phyloP scores from a whole-genome alignment of 1,140 invertebrate species.

The Asbolus verrucosus region DNA sequence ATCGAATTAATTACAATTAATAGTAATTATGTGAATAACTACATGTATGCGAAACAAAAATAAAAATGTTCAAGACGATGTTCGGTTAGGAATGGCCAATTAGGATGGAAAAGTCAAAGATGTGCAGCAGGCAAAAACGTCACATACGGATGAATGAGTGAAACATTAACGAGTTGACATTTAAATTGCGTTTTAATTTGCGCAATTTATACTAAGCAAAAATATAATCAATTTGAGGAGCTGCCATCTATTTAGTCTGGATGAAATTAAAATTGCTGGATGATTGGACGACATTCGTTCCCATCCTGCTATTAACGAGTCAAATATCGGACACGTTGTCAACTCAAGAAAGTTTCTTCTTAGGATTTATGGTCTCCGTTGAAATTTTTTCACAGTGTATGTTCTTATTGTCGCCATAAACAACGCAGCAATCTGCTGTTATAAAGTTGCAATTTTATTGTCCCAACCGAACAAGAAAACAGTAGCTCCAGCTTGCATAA shows the following conservation, averaged over 20 bases:
- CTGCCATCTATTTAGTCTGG: conserved; percentile 31
- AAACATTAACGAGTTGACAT: conserved; percentile 38
- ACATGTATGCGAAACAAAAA: neutral
- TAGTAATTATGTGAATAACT: conserved; percentile 4
- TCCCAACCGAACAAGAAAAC: conserved; percentile 18
- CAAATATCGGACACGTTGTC: conserved; percentile 34
- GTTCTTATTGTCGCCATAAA: conserved; percentile 8
- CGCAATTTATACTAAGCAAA: conserved; percentile 30
- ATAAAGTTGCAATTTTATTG: conserved; percentile 26
- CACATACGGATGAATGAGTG: conserved; percentile 22
- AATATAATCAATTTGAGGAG: conserved; percentile 37
- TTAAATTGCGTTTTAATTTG: conserved; percentile 38
- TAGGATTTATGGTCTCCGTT: conserved; percentile 10
- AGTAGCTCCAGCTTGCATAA: conserved; percentile 29
- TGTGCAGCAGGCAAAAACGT: conserved; percentile 4
- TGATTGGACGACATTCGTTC: conserved; percentile 33
- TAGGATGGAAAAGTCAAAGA: conserved; percentile 9
- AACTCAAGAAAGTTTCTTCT: conserved; percentile 4
- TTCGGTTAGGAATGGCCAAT: conserved; percentile 14
- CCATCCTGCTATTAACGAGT: conserved; percentile 31
- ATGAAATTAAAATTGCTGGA: conserved; percentile 39
- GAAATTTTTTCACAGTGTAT: neutral
- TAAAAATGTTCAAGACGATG: conserved; percentile 17
- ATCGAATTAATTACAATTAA: conserved; percentile 30
- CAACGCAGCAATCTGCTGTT: conserved; percentile 12